phyloP scores from a whole-genome alignment of 2,888 invertebrate species.

The Dasypogon diadema region DNA sequence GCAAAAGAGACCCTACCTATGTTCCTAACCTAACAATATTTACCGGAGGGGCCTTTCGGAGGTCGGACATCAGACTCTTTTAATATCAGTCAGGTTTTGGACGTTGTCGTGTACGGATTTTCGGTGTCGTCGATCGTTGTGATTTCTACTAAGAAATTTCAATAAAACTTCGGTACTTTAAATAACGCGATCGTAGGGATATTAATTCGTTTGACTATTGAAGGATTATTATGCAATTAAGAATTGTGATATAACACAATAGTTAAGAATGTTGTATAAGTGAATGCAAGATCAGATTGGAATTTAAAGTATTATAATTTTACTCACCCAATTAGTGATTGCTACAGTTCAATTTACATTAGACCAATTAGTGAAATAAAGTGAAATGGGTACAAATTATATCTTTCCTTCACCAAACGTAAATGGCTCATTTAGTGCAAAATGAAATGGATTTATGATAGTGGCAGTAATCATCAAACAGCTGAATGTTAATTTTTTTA shows the following conservation, averaged over 20 bases:
- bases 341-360: not conserved
- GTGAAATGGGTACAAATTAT: not conserved
- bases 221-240: not conserved
- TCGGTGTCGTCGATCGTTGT: slow-evolving; percentile 60
- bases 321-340: too few species aligned
- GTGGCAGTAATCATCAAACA: slow-evolving; percentile 27
- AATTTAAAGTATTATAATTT: too few species aligned
- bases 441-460: slow-evolving; percentile 14
- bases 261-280: too few species aligned
- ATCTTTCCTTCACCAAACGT: not conserved
- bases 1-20: slow-evolving; percentile 52
- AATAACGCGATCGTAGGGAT: not conserved
- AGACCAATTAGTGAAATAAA: not conserved
- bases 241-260: not conserved
- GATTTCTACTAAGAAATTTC: slow-evolving; percentile 51
- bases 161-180: slow-evolving; percentile 32
- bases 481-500: slow-evolving; percentile 3
- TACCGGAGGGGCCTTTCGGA: slow-evolving; percentile 54
- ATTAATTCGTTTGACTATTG: not conserved
- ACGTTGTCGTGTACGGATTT: slow-evolving; percentile 69
- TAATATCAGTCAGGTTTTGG: slow-evolving; percentile 67
- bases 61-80: slow-evolving; percentile 59
- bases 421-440: slow-evolving; percentile 7
- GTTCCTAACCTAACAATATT: slow-evolving; percentile 50
- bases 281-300: too few species aligned